These are phyloP conservation scores for Actenoides lindsayi DNA, from an alignment of 2,113 vertebrate species.

Conservation along the genomic window DNA sequence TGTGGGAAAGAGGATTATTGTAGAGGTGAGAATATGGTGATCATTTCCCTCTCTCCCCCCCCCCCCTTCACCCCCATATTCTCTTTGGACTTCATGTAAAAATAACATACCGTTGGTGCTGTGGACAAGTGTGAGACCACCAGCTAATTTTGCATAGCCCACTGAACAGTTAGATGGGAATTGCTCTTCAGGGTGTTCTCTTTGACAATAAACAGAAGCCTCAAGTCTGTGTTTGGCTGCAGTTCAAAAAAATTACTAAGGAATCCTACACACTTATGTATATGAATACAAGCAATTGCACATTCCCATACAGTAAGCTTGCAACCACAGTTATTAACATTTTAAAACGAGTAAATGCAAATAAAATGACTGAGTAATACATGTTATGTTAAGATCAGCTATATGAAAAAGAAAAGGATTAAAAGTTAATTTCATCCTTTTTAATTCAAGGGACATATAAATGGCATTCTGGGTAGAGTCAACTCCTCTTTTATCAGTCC, in stretches of 20 bases:
- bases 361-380: slow-evolving; percentile 75
- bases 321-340: slow-evolving; percentile 71
- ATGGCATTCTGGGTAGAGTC: slow-evolving; percentile 80
- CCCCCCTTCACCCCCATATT: neutral
- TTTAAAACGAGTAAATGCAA: slow-evolving; percentile 79
- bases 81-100: neutral
- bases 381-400: slow-evolving; percentile 75
- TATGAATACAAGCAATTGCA: slow-evolving; percentile 64
- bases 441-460: slow-evolving; percentile 81
- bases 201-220: slow-evolving; percentile 77
- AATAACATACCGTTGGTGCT: neutral
- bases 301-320: slow-evolving; percentile 63
- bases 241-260: slow-evolving; percentile 74
- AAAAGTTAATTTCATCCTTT: slow-evolving; percentile 83
- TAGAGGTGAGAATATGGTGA: neutral
- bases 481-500: slow-evolving; percentile 78
- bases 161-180: slow-evolving; percentile 69
- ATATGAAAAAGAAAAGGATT: slow-evolving; percentile 80
- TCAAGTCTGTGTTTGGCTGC: slow-evolving; percentile 76
- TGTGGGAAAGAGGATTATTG: neutral
- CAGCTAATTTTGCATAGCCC: slow-evolving; percentile 66
- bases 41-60: neutral
- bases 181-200: slow-evolving; percentile 78
- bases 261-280: slow-evolving; percentile 75
- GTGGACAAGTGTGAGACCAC: slow-evolving; percentile 50